Conservation (phyloP, 2,113 vertebrate genomes). For the Campylorhamphus procurvoides region DNA sequence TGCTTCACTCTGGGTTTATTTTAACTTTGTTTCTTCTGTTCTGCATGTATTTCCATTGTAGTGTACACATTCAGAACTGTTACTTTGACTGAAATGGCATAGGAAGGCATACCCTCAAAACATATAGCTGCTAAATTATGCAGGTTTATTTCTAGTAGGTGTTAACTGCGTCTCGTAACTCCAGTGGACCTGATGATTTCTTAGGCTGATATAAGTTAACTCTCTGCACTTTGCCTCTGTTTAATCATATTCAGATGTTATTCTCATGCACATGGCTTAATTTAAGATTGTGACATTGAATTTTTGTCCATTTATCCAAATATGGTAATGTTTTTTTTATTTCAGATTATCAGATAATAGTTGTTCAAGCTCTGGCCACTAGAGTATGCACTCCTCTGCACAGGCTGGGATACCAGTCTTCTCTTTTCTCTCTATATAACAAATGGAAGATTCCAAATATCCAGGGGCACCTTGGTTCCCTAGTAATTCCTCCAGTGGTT, state of each 20-base stretch:
- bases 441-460: not conserved
- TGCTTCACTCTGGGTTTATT: not conserved
- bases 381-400: not conserved
- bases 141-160: not conserved
- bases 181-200: not conserved
- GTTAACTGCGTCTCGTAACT: not conserved
- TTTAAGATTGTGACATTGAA: not conserved
- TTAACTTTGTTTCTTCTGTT: not conserved
- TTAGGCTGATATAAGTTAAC: not conserved
- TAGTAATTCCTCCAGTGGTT: not conserved
- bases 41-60: not conserved
- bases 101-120: not conserved
- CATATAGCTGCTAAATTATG: not conserved
- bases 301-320: not conserved
- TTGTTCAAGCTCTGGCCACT: not conserved
- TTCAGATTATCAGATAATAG: not conserved
- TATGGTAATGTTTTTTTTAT: not conserved
- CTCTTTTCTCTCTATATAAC: not conserved
- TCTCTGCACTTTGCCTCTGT: not conserved
- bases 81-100: not conserved
- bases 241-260: not conserved
- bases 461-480: rapidly evolving
- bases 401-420: not conserved
- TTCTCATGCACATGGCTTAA: not conserved
- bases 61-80: not conserved